phyloP scores from a whole-genome alignment of 2,888 invertebrate species.

The Pomacea canaliculata region DNA sequence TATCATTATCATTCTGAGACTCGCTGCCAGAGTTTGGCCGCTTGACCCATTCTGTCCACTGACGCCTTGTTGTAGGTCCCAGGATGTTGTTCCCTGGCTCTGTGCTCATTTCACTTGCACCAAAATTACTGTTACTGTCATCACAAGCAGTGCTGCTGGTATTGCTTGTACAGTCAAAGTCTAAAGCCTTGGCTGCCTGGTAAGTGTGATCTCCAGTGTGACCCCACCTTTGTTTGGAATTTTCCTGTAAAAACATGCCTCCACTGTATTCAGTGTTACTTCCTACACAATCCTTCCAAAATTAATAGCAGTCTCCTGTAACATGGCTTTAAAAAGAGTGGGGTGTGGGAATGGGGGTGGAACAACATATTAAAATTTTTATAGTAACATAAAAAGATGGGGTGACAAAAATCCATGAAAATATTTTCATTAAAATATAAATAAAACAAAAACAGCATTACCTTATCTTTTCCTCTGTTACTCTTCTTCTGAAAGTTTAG shows the following conservation, averaged over 20 bases:
- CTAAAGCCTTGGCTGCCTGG: slow-evolving; percentile 53
- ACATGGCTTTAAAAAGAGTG: no score
- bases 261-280: no score
- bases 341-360: no score
- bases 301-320: background rate
- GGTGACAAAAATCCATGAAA: no score
- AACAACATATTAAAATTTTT: no score
- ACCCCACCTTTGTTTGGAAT: slow-evolving; percentile 23
- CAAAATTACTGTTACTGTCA: slow-evolving; percentile 28
- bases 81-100: slow-evolving; percentile 63
- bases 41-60: slow-evolving; percentile 80
- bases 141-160: slow-evolving; percentile 47
- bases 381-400: no score
- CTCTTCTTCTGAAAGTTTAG: slow-evolving; percentile 27
- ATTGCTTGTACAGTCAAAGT: slow-evolving; percentile 62
- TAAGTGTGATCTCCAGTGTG: slow-evolving; percentile 21
- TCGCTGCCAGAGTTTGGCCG: slow-evolving; percentile 41
- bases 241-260: slow-evolving; percentile 23
- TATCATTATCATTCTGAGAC: slow-evolving; percentile 37
- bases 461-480: slow-evolving; percentile 18
- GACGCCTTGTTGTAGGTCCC: slow-evolving; percentile 80
- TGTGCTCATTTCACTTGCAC: slow-evolving; percentile 58
- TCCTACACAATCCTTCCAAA: background rate
- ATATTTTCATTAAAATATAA: no score
- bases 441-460: background rate